Evolutionary conservation across 2,888 invertebrate genomes (phyloP).

Genomic region (Spodoptera picta): DNA sequence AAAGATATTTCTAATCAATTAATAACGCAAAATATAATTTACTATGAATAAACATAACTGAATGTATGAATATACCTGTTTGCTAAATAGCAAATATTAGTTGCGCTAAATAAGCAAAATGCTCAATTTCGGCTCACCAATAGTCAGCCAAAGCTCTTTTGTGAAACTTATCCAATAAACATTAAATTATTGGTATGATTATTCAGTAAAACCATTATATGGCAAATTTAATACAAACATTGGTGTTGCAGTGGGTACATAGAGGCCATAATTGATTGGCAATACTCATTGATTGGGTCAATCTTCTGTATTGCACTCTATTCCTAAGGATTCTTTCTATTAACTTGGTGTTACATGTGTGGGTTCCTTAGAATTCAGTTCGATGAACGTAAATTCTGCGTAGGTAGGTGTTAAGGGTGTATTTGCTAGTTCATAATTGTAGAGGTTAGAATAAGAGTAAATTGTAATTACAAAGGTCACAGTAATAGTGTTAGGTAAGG

Average conservation of each 20-base stretch:
- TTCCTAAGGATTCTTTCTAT: too few relatives aligned
- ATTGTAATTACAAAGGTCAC: too few relatives aligned
- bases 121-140: slow-evolving; percentile 23
- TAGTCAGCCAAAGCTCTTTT: slow-evolving; percentile 36
- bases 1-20: too few relatives aligned
- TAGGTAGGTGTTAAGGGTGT: too few relatives aligned
- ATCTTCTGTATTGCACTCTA: too few relatives aligned
- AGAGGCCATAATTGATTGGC: neutral
- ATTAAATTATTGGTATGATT: slow-evolving; percentile 40
- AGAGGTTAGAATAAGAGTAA: too few relatives aligned
- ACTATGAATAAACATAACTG: slow-evolving; percentile 1
- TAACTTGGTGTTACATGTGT: too few relatives aligned
- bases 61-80: slow-evolving; percentile 14
- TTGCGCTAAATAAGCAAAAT: slow-evolving; percentile 13
- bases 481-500: too few relatives aligned
- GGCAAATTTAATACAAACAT: slow-evolving; percentile 25
- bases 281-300: neutral
- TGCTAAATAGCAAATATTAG: slow-evolving; percentile 1
- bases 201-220: slow-evolving; percentile 19
- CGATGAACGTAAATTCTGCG: too few relatives aligned
- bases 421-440: too few relatives aligned
- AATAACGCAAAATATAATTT: too few relatives aligned
- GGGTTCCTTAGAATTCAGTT: too few relatives aligned
- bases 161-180: slow-evolving; percentile 41
- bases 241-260: slow-evolving; percentile 1